These are phyloP conservation scores for Hydra vulgaris DNA, from an alignment of 30 jellyfish, hydroid and myxozoan genomes.

Conservation along the genomic window DNA sequence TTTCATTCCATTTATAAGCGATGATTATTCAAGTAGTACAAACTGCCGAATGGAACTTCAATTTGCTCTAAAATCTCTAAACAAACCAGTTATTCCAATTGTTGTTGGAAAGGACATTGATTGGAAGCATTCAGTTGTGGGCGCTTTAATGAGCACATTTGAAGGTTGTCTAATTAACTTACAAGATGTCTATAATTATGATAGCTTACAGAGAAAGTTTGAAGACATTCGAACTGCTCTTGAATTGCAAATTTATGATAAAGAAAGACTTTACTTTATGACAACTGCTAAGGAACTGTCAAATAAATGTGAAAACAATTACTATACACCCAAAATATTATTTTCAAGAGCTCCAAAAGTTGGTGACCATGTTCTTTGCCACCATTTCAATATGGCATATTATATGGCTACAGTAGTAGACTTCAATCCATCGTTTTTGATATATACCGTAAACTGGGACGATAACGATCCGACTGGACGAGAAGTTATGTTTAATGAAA, in stretches of 20 bases:
- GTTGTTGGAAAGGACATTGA: conserved; percentile 57
- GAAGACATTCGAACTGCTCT: not conserved
- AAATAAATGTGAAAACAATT: no score
- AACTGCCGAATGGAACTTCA: conserved; percentile 82
- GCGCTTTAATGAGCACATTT: conserved; percentile 35
- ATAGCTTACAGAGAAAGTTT: conserved; percentile 2
- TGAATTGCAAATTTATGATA: not conserved
- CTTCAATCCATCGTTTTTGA: conserved; percentile 40
- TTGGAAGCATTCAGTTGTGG: conserved; percentile 61
- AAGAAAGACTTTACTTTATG: not conserved
- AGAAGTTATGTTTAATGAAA: conserved; percentile 45
- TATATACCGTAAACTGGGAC: conserved; percentile 70
- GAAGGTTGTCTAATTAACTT: conserved; percentile 29
- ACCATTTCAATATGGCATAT: conserved; percentile 45
- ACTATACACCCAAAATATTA: not conserved
- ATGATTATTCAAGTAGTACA: conserved; percentile 57
- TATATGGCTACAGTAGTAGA: conserved; percentile 66
- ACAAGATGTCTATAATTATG: conserved; percentile 14
- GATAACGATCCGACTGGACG: conserved; percentile 77
- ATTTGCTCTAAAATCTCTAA: conserved; percentile 55
- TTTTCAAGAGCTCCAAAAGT: conserved; percentile 39
- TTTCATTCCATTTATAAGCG: conserved; percentile 56
- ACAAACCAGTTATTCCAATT: conserved; percentile 59
- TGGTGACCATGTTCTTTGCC: conserved; percentile 75
- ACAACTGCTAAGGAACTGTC: not conserved